phyloP scores from a whole-genome alignment of 2,797 vertebrate species.

The Peromyscus aztecus region DNA sequence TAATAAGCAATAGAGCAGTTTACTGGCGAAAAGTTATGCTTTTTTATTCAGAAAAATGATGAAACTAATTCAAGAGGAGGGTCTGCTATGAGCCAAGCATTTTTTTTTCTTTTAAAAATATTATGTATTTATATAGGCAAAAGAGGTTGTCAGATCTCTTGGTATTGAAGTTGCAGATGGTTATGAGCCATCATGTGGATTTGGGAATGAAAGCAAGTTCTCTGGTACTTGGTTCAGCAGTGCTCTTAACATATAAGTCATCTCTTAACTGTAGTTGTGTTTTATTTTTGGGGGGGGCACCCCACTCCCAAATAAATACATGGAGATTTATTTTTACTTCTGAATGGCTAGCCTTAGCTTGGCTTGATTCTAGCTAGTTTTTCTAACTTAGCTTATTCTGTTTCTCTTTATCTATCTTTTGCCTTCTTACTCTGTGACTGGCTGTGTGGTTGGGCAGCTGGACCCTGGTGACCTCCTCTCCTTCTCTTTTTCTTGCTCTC shows the following conservation, averaged over 20 bases:
- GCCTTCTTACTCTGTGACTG: background rate
- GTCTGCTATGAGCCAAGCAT: background rate
- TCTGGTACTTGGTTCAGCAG: background rate
- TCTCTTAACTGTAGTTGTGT: background rate
- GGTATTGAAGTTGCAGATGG: background rate
- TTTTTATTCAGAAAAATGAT: background rate
- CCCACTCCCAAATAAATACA: background rate
- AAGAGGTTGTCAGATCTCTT: background rate
- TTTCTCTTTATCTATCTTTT: background rate
- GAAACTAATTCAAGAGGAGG: background rate
- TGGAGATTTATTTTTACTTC: background rate
- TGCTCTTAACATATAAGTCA: background rate
- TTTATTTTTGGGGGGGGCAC: background rate
- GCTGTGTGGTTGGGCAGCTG: too few species aligned
- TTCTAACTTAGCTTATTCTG: background rate
- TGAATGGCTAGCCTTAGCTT: background rate
- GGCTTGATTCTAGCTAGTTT: background rate
- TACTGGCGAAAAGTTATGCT: background rate
- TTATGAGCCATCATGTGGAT: background rate
- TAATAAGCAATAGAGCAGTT: background rate
- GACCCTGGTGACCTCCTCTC: too few species aligned
- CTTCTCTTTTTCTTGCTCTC: too few species aligned
- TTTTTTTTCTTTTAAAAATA: background rate
- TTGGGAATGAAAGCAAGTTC: background rate
- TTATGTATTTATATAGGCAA: background rate